phyloP scores from a whole-genome alignment of 2,797 vertebrate species.

The Rhabdophis nuchalis region DNA sequence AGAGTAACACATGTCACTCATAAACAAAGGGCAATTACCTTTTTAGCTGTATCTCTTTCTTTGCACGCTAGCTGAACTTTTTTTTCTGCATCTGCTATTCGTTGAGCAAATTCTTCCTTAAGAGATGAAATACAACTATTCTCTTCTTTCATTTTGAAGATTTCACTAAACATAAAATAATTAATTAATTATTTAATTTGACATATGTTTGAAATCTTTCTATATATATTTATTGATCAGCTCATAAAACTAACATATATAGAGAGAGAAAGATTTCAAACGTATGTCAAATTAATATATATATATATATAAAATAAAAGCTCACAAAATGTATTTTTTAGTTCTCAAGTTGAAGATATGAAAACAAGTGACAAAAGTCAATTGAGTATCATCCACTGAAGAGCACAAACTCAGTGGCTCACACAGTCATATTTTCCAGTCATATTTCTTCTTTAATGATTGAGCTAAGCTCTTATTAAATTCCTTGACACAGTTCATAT shows the following conservation, averaged over 20 bases:
- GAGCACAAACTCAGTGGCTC: not conserved
- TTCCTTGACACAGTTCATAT: not conserved
- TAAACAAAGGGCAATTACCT: constrained; percentile 73
- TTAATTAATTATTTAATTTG: constrained; percentile 20
- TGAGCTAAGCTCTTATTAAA: not conserved
- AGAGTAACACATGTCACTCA: not conserved
- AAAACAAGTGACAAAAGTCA: not conserved
- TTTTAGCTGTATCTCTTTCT: constrained; percentile 93
- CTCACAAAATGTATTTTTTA: not conserved
- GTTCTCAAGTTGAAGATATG: not conserved
- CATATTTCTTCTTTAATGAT: not conserved
- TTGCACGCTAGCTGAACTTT: constrained; percentile 95
- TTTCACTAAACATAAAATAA: constrained; percentile 79
- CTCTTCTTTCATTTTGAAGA: constrained; percentile 90
- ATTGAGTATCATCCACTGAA: not conserved
- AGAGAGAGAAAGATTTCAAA: too few species aligned
- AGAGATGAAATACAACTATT: constrained; percentile 88
- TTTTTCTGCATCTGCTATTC: constrained; percentile 93
- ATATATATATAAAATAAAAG: not conserved
- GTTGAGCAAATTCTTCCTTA: constrained; percentile 94
- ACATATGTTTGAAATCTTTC: not conserved
- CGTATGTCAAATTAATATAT: too few species aligned
- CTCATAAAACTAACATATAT: too few species aligned
- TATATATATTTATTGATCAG: too few species aligned
- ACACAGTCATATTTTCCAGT: not conserved